These are phyloP conservation scores for Asbolus verrucosus DNA, from an alignment of 1,140 invertebrate species.

Conservation along the genomic window DNA sequence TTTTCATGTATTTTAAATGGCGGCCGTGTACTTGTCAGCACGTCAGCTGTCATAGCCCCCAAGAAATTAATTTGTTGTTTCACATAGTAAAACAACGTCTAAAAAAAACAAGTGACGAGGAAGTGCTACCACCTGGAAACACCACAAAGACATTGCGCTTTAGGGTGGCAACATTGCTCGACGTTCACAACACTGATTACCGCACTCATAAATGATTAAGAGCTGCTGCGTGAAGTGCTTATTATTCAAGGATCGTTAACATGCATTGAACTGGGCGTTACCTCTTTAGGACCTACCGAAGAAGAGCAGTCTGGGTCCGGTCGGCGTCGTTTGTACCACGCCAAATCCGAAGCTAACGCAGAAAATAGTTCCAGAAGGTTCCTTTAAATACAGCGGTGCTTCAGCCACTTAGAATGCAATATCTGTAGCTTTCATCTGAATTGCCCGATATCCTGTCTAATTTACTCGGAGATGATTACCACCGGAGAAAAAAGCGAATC, in stretches of 20 bases:
- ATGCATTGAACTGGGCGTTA: conserved; percentile 20
- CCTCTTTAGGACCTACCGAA: not conserved
- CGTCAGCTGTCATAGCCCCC: too few species aligned
- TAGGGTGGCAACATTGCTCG: not conserved
- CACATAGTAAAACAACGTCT: too few species aligned
- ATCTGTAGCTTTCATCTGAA: conserved; percentile 19
- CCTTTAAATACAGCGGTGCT: not conserved
- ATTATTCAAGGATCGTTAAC: conserved; percentile 20
- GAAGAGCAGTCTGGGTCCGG: not conserved
- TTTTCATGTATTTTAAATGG: too few species aligned
- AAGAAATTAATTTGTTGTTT: too few species aligned
- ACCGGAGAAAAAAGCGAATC: conserved; percentile 30
- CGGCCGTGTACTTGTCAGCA: too few species aligned
- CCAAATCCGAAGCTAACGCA: too few species aligned
- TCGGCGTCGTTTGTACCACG: too few species aligned
- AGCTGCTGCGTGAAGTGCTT: conserved; percentile 9
- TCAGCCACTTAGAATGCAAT: not conserved
- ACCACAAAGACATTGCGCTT: too few species aligned
- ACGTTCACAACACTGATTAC: not conserved
- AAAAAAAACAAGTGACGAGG: too few species aligned
- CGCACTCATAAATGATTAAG: conserved; percentile 31
- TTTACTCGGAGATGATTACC: conserved; percentile 43
- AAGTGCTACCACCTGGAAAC: too few species aligned
- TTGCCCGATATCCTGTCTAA: conserved; percentile 40
- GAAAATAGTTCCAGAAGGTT: not conserved